A percentile compares a stretch with the other conserved stretches of the same genome.
These are phyloP conservation scores for Xestia xanthographa DNA, from an alignment of 2,888 invertebrate genomes.

Conservation along the genomic window DNA sequence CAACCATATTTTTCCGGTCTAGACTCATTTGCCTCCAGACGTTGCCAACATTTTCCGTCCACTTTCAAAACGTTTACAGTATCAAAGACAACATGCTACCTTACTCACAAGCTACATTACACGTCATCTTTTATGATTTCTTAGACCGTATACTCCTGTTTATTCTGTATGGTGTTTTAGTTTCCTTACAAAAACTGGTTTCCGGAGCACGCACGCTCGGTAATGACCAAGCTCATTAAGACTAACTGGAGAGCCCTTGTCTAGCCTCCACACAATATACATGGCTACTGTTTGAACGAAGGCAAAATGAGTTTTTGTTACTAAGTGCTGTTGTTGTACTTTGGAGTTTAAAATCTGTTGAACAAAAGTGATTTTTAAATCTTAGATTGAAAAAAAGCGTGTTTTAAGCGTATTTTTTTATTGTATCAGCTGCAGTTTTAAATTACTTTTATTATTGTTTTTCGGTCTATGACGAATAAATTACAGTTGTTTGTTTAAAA, in stretches of 20 bases:
- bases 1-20: constrained; percentile 22
- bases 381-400: not conserved
- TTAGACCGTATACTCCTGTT: constrained; percentile 51
- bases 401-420: not conserved
- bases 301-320: constrained; percentile 57
- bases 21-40: constrained; percentile 44
- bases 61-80: constrained; percentile 32
- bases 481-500: not conserved
- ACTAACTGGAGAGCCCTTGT: constrained; percentile 69
- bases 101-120: constrained; percentile 30
- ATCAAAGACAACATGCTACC: constrained; percentile 39
- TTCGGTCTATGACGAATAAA: not conserved
- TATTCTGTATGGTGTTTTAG: constrained; percentile 60
- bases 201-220: constrained; percentile 73
- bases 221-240: constrained; percentile 81
- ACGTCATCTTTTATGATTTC: constrained; percentile 57
- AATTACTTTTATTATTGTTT: not conserved
- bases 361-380: constrained; percentile 1
- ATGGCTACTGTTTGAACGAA: constrained; percentile 50
- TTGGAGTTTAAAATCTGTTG: constrained; percentile 39
- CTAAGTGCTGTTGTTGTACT: constrained; percentile 32
- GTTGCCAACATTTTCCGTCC: constrained; percentile 33
- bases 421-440: not conserved
- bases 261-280: constrained; percentile 60
- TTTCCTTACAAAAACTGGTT: constrained; percentile 68